Evolutionary conservation across 2,888 invertebrate species (phyloP), one percentile per base, ranked within the genome.

Genomic region (Oscheius sp.): DNA sequence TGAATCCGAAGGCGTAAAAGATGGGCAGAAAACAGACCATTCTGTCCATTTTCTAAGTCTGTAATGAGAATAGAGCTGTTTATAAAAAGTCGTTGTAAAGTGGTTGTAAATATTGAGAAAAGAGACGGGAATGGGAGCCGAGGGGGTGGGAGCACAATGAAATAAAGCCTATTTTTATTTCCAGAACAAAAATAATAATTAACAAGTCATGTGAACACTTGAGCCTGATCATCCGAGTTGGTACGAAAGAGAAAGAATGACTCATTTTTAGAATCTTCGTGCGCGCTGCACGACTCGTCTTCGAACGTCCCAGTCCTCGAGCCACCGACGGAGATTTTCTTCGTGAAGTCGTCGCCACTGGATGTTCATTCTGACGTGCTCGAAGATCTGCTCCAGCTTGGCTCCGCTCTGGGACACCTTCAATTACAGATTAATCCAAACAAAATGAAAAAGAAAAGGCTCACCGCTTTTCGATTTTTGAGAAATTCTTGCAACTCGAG

Each of bases 391-490:
- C 32, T 83, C 82, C 65, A 84, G 74, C 66, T 79, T 80, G 55
- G 63, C 76, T 63, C 70, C 78, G 59, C 75, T 76, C 29, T 74
- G 77, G 50, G 72, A 78, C 68, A 84, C 73, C 78, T 82, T 4
- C 21, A 21, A 21, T 21, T 21, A 21, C 21, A 21, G 33, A 50
- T 33, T 1, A 79, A 59, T 48, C 32, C 35, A 1, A 58, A n/a
- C 5, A 35, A 57, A 33, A 57, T 7, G 9, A 7, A 13, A 13
- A 63, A 37, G 35, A 32, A 1, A 35, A 60, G 21, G 35, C 70
- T 29, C 5, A 59, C 35, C 42, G 79, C 92, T 7, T 93, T 91
- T 62, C 93, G 76, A 21, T 74, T 78, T n/a, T 75, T 75, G 65
- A 84, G 71, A 57, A 81, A 81, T 29, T 71, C 75, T 53, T 78